Percentiles rank a stretch among this genome's conserved stretches.
Evolutionary conservation across 2,888 invertebrate genomes (phyloP).

Genomic region (Girardia tigrina): DNA sequence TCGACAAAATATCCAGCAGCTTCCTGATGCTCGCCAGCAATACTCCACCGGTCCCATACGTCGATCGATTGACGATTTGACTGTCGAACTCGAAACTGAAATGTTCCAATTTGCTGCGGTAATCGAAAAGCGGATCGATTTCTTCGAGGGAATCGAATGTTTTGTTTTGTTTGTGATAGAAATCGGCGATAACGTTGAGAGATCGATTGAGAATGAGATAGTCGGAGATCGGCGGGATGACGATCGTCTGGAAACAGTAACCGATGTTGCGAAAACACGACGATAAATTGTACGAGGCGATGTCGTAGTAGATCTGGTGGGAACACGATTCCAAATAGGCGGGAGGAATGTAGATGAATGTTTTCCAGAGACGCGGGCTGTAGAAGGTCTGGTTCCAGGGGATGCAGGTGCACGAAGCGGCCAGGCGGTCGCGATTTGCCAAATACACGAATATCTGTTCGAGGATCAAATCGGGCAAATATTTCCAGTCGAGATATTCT

Average conservation of each 20-base stretch:
- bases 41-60: background rate
- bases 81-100: background rate
- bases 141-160: background rate
- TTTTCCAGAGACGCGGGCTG: background rate
- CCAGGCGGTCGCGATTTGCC: background rate
- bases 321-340: background rate
- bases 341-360: background rate
- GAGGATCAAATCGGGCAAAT: background rate
- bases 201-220: background rate
- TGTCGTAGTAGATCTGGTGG: background rate
- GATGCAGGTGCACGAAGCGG: background rate
- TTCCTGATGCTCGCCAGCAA: background rate
- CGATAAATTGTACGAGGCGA: background rate
- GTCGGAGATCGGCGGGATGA: background rate
- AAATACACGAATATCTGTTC: background rate
- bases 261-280: background rate
- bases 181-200: background rate
- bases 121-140: background rate
- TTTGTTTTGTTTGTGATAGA: background rate
- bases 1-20: background rate
- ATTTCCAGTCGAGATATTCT: background rate
- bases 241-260: background rate
- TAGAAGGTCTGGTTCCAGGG: background rate
- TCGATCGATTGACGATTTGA: background rate
- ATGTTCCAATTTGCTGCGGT: slow-evolving; percentile 4